Base-by-base conservation (phyloP, 2,888 invertebrate genomes). In the Baronia brevicornis region DNA sequence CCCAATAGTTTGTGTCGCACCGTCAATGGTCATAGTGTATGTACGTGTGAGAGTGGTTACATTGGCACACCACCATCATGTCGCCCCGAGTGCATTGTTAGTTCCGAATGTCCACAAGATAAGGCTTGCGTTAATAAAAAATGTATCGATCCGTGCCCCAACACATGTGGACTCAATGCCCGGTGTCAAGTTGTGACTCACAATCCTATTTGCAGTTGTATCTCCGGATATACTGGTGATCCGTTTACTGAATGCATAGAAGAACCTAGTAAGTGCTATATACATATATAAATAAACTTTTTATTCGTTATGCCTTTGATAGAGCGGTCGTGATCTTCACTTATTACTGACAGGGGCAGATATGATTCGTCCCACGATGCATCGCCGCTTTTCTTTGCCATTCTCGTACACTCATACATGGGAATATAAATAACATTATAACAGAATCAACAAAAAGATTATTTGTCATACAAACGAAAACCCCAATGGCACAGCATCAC, bases 151-250 rank as follows among this genome's bases (percentile, higher is more conserved):
- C 94, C 94, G 5, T 94, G 94, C 58, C 90, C 91, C 9, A 91
- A 92, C 43, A 90, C 91, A 6, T 95, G 94, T 57, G 94, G 94
- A 22, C 70, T 89, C 26, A 92, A 94, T 56, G 93, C 94, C 15
- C 88, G 91, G 42, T 95, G 95, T 58, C 90, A 91, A 73, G 92
- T 93, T 27, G 89, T 93, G 30, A 93, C 94, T 51, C 95, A 95
- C 60, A 93, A 93, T 64, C 94, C 95, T 17, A 91, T 94, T 51
- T 95, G 95, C 71, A 93, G 90, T 58, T 95, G 95, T 60, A 87
- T 91, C 36, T 84, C 87, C 44, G 91, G 91, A 44, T 92, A 87
- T 61, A 90, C 90, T 19, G 95, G 95, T 36, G 92, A 94, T 88
- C 93, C 94, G 23, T 92, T 93, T 59, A 85, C 88, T 41, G 82